Base-by-base conservation (phyloP, 2,797 vertebrate species). In the Threskiornis aethiopicus region DNA sequence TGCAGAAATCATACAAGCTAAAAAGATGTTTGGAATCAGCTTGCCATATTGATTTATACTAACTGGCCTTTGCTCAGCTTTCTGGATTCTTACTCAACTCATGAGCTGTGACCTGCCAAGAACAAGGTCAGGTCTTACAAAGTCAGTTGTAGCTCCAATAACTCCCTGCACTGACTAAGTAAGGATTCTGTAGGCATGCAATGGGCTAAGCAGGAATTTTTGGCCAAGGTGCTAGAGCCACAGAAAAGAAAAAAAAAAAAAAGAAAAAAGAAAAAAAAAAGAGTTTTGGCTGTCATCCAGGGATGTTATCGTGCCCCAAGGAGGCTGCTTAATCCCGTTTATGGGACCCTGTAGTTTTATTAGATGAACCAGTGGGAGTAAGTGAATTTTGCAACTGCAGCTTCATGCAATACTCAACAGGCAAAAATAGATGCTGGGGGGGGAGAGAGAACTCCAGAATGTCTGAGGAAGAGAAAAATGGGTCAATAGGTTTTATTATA, bases 61-160 rank as follows among this genome's bases (percentile, higher is more conserved):
- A 29, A 89, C 85, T 92, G 91, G 87, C 81, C 90, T 6, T 80
- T 89, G 31, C 26, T 78, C 84, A 87, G 95, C 72, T 72, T 55
- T 55, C 49, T 77, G 73, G 94, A 41, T 93, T 80, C 81, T 64
- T 49, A 52, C n/a, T 47, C 80, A 46, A 0, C 91, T 73, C 57
- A 8, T 64, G 86, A 97, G 89, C 39, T 95, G 88, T 91, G 90
- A 89, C 93, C 95, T 95, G 93, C 89, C 83, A 54, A 73, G 51
- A 92, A 5, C 87, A 79, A 92, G 87, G 33, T 84, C 71, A 64
- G 71, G 33, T 71, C 72, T 79, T 76, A 28, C 66, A 73, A 72
- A 87, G 82, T 51, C 82, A 47, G 24, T 5, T 37, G 24, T 41
- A 59, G 41, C n/a, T 76, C 84, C 57, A 76, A 2, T 29, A 58